These are phyloP conservation scores for Melanostigma gelatinosum DNA, from an alignment of 2,113 vertebrate genomes.

Conservation along the genomic window DNA sequence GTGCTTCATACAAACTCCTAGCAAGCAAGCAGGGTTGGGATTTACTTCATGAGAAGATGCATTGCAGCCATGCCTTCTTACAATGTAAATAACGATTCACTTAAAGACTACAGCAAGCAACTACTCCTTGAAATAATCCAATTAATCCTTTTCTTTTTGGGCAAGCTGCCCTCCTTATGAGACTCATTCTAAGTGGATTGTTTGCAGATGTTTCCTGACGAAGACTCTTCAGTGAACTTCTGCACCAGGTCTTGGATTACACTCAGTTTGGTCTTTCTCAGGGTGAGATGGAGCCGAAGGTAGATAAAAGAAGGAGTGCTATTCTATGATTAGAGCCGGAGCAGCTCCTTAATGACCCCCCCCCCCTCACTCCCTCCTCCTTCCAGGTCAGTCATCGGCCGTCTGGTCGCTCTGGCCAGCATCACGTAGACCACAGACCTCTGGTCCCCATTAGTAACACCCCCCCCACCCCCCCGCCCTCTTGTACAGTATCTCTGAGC, in stretches of 20 bases:
- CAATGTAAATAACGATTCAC: slow-evolving; percentile 42
- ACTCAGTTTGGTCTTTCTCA: slow-evolving; percentile 52
- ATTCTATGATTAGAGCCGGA: slow-evolving; percentile 75
- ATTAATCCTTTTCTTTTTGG: slow-evolving; percentile 55
- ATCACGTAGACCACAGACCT: slow-evolving; percentile 71
- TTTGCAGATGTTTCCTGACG: slow-evolving; percentile 73
- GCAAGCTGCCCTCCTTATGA: slow-evolving; percentile 34
- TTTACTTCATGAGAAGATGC: slow-evolving; percentile 36
- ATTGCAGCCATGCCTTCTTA: slow-evolving; percentile 24
- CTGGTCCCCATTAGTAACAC: slow-evolving; percentile 78
- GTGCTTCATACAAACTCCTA: slow-evolving; percentile 12
- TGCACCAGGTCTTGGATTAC: slow-evolving; percentile 40
- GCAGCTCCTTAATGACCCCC: slow-evolving; percentile 62
- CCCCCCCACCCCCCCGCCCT: background rate
- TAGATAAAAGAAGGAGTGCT: slow-evolving; percentile 74
- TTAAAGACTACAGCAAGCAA: slow-evolving; percentile 43
- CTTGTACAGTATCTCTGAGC: slow-evolving; percentile 61
- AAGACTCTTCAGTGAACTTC: slow-evolving; percentile 56
- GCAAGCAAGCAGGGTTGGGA: background rate
- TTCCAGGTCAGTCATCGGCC: slow-evolving; percentile 73
- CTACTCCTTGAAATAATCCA: slow-evolving; percentile 53
- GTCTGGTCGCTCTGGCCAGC: slow-evolving; percentile 75
- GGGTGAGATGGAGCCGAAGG: slow-evolving; percentile 59
- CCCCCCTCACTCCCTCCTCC: slow-evolving; percentile 22
- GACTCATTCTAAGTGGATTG: slow-evolving; percentile 56